Conservation (phyloP, 1,140 invertebrate genomes). For the Globodera rostochiensis region DNA sequence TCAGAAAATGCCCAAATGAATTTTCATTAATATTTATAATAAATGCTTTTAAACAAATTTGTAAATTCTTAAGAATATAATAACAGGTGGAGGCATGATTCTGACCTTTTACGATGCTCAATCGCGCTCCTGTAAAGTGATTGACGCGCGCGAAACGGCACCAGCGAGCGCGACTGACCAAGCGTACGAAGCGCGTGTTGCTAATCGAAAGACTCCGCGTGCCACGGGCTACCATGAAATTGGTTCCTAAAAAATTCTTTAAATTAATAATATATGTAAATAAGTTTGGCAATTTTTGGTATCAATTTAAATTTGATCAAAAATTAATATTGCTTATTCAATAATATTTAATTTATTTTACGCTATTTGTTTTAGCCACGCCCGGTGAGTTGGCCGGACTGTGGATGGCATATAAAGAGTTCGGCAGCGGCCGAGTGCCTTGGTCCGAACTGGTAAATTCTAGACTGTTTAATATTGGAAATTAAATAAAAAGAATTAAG, state of each 20-base stretch:
- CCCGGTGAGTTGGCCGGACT: conserved; percentile 88
- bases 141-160: conserved; percentile 81
- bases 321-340: too few species aligned
- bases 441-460: conserved; percentile 43
- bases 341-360: not conserved
- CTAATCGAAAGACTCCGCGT: not conserved
- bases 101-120: conserved; percentile 42
- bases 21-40: too few species aligned
- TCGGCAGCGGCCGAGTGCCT: conserved; percentile 71
- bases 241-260: not conserved
- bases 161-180: conserved; percentile 73
- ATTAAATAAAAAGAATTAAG: too few species aligned
- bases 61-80: not conserved
- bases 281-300: conserved; percentile 72
- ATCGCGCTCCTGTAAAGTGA: conserved; percentile 56
- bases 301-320: too few species aligned
- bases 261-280: conserved; percentile 21
- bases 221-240: conserved; percentile 3
- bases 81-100: conserved; percentile 1
- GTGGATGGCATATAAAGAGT: conserved; percentile 79
- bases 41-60: too few species aligned
- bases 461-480: too few species aligned
- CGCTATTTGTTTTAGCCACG: conserved; percentile 69
- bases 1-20: too few species aligned
- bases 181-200: conserved; percentile 69